These are phyloP conservation scores for Dufourea novaeangliae DNA, from an alignment of 1,140 invertebrate species.

Conservation along the genomic window DNA sequence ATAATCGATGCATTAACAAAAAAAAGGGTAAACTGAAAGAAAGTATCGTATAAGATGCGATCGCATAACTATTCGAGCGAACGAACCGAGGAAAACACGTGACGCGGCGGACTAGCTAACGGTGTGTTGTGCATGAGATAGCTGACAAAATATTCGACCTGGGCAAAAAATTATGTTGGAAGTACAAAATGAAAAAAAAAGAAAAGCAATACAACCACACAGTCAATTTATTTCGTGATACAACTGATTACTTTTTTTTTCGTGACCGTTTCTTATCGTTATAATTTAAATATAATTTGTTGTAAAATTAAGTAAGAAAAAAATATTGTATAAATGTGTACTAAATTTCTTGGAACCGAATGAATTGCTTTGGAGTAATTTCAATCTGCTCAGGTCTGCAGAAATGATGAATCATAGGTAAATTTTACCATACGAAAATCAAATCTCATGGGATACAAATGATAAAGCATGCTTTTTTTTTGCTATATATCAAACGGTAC, in stretches of 20 bases:
- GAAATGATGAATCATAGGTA: neutral
- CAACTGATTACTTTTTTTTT: too few species aligned
- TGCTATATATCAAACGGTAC: neutral
- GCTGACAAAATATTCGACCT: neutral
- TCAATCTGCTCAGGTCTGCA: neutral
- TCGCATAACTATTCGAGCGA: constrained; percentile 5
- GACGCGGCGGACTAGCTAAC: neutral
- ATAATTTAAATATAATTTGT: too few species aligned
- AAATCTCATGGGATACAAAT: constrained; percentile 5
- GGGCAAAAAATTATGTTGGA: too few species aligned
- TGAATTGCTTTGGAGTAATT: neutral
- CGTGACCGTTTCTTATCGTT: too few species aligned
- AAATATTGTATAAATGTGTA: too few species aligned
- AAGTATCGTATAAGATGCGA: constrained; percentile 48
- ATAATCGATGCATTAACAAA: constrained; percentile 80
- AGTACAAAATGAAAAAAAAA: neutral
- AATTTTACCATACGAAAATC: neutral
- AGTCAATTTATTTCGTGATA: too few species aligned
- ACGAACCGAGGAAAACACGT: neutral
- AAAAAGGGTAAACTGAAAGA: constrained; percentile 68
- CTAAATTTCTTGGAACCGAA: too few species aligned
- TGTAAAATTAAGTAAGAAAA: too few species aligned
- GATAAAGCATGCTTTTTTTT: constrained; percentile 27
- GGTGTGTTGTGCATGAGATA: neutral
- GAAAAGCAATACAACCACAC: neutral